Evolutionary conservation across 2,888 invertebrate genomes (phyloP).

Genomic region (Drosophila hamatofila): DNA sequence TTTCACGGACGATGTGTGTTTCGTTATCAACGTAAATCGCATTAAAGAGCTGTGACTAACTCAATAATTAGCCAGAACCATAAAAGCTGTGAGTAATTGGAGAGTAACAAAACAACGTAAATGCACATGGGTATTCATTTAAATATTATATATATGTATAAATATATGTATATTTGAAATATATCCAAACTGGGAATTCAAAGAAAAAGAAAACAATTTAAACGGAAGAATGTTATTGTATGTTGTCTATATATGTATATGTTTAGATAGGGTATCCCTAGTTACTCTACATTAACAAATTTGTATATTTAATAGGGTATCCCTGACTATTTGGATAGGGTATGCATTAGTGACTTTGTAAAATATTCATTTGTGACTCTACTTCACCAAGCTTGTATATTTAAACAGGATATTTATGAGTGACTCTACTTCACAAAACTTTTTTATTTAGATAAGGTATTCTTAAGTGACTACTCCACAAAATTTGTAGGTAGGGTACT

Average conservation of each 20-base stretch:
- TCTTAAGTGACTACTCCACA: too few species aligned
- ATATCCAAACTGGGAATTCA: background rate
- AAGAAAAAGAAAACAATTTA: background rate
- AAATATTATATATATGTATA: background rate
- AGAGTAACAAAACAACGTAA: background rate
- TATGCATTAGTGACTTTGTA: too few species aligned
- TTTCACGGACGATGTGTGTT: background rate
- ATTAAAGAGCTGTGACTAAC: conserved; percentile 26
- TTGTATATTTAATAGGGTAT: too few species aligned
- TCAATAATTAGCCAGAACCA: background rate
- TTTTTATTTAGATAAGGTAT: too few species aligned
- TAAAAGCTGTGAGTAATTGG: conserved; percentile 26
- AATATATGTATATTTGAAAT: background rate
- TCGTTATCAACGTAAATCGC: conserved; percentile 9
- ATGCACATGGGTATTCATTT: conserved; percentile 1
- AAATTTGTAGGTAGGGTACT: background rate
- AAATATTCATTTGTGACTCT: too few species aligned
- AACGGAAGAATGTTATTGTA: background rate
- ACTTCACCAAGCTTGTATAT: too few species aligned
- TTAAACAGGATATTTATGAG: too few species aligned
- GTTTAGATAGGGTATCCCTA: background rate
- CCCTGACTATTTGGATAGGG: too few species aligned
- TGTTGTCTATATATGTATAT: background rate
- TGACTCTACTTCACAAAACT: too few species aligned
- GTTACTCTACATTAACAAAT: too few species aligned